Evolutionary conservation across 2,888 invertebrate species (phyloP).

Genomic region (Lordiphosa andalusiaca): DNA sequence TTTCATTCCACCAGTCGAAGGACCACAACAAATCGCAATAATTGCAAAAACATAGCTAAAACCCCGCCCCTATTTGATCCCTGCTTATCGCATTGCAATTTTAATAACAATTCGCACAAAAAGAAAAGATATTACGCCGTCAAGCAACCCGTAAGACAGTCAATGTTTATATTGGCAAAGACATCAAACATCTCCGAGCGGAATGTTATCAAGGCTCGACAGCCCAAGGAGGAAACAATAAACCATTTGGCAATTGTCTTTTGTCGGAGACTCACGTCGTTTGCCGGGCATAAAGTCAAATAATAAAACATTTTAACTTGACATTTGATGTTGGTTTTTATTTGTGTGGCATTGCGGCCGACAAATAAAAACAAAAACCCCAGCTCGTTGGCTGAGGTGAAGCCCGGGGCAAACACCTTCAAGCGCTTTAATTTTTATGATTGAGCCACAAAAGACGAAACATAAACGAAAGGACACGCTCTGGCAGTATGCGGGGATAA

Average conservation of each 20-base stretch:
- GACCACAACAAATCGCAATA: conserved; percentile 25
- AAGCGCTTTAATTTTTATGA: conserved; percentile 68
- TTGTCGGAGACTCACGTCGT: conserved; percentile 35
- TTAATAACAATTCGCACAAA: conserved; percentile 30
- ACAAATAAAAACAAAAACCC: conserved; percentile 66
- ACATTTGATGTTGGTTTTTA: conserved; percentile 78
- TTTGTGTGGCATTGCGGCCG: conserved; percentile 72
- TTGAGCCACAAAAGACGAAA: conserved; percentile 30
- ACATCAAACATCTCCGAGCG: conserved; percentile 48
- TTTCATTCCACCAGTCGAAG: not conserved
- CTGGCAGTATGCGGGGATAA: conserved; percentile 24
- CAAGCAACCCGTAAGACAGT: no score
- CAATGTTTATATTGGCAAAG: conserved; percentile 22
- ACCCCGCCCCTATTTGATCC: not conserved
- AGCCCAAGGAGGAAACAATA: conserved; percentile 54
- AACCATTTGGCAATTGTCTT: conserved; percentile 64
- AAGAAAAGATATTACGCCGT: conserved; percentile 23
- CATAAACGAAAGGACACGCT: conserved; percentile 11
- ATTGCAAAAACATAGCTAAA: conserved; percentile 36
- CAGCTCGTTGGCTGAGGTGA: conserved; percentile 23
- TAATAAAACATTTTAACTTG: conserved; percentile 75
- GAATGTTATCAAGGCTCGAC: conserved; percentile 48
- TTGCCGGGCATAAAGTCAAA: conserved; percentile 55
- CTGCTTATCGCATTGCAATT: conserved; percentile 5
- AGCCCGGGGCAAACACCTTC: conserved; percentile 52